phyloP scores from a whole-genome alignment of 2,888 invertebrate genomes.

The Stictocephala bisonia region DNA sequence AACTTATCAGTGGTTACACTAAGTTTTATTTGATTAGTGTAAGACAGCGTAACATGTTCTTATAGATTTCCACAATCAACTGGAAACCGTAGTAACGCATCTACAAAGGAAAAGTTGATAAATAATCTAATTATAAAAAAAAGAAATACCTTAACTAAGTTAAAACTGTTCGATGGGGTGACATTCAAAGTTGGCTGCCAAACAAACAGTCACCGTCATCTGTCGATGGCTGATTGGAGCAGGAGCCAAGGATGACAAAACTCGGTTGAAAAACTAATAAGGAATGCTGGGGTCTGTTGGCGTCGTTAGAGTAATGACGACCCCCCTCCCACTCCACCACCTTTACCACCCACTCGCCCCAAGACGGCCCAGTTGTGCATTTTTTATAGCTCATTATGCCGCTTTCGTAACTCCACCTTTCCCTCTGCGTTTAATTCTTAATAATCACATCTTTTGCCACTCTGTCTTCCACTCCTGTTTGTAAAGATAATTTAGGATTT shows the following conservation, averaged over 20 bases:
- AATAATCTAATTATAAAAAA: not conserved
- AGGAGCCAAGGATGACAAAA: not conserved
- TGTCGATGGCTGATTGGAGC: constrained; percentile 3
- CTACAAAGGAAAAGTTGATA: too few relatives aligned
- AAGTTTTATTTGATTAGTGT: too few relatives aligned
- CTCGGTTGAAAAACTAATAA: constrained; percentile 45
- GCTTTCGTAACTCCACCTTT: constrained; percentile 40
- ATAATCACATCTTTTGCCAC: constrained; percentile 46
- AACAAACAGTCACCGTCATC: not conserved
- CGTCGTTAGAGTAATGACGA: constrained; percentile 39
- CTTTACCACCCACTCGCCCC: constrained; percentile 15
- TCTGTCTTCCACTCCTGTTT: constrained; percentile 40
- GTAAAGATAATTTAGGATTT: constrained; percentile 44
- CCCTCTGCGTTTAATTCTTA: constrained; percentile 47
- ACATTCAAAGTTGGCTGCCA: not conserved
- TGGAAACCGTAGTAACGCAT: too few relatives aligned
- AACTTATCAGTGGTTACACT: too few relatives aligned
- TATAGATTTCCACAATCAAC: too few relatives aligned
- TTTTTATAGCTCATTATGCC: constrained; percentile 49
- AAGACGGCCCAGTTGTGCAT: constrained; percentile 46
- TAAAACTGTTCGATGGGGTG: not conserved
- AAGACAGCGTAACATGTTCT: too few relatives aligned
- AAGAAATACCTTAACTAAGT: not conserved
- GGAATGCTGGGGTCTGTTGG: constrained; percentile 30
- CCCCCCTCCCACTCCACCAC: constrained; percentile 5